A percentile compares a stretch with the other conserved stretches of the same genome.
Conservation (phyloP, 2,888 invertebrate genomes). For the Eupeodes luniger region DNA sequence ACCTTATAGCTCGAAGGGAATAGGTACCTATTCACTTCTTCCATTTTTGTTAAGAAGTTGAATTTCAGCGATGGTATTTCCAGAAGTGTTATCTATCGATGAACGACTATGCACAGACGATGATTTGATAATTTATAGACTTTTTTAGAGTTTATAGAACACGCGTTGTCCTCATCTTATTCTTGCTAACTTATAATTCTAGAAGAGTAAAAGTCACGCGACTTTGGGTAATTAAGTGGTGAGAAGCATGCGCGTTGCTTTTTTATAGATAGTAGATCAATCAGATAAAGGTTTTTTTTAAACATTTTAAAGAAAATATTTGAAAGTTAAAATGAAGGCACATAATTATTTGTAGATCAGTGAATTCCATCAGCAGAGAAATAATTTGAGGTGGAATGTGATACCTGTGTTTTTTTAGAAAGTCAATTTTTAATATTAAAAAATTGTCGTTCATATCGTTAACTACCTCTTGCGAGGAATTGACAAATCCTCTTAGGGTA, state of each 20-base stretch:
- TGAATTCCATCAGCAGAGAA: too few species aligned
- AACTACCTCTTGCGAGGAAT: too few species aligned
- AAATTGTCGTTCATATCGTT: too few species aligned
- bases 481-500: too few species aligned
- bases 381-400: too few species aligned
- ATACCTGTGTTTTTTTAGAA: too few species aligned
- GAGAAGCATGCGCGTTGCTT: neutral
- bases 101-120: neutral
- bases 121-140: slow-evolving; percentile 9
- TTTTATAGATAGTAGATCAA: neutral
- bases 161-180: too few species aligned
- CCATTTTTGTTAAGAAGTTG: neutral
- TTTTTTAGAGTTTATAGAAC: neutral
- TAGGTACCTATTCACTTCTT: neutral
- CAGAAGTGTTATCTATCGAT: slow-evolving; percentile 24
- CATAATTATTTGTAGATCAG: neutral
- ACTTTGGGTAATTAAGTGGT: slow-evolving; percentile 5
- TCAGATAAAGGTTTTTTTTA: neutral
- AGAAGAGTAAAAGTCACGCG: slow-evolving; percentile 15
- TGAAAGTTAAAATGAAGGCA: neutral
- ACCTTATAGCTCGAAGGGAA: slow-evolving; percentile 6
- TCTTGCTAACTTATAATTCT: neutral
- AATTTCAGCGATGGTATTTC: neutral
- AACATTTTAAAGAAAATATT: neutral
- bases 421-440: too few species aligned